Percentiles rank a stretch among this genome's conserved stretches.
Evolutionary conservation across 2,113 vertebrate genomes (phyloP).

Genomic region (Corynorhinus townsendii): DNA sequence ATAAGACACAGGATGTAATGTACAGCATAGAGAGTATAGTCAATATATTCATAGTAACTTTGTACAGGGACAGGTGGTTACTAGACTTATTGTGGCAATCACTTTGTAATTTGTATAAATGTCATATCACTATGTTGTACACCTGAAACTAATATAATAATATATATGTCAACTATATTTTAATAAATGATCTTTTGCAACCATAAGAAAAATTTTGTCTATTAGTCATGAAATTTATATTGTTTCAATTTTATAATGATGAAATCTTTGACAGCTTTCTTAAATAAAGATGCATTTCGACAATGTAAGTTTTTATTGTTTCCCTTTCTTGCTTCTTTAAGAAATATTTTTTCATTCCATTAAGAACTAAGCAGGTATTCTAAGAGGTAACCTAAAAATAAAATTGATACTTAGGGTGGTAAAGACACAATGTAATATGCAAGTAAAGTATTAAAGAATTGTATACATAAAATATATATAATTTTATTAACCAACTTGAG

Average conservation of each 20-base stretch:
- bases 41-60: not conserved
- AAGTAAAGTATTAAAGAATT: too few relatives aligned
- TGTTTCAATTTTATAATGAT: not conserved
- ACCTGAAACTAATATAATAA: not conserved
- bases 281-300: not conserved
- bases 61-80: not conserved
- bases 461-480: too few relatives aligned
- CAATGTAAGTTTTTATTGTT: not conserved
- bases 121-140: not conserved
- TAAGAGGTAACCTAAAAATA: not conserved
- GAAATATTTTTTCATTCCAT: not conserved
- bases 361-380: not conserved
- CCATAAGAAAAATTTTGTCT: not conserved
- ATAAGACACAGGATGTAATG: too few relatives aligned
- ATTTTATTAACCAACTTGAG: too few relatives aligned
- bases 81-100: not conserved
- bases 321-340: not conserved
- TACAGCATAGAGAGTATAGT: not conserved
- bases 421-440: too few relatives aligned
- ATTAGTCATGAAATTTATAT: not conserved
- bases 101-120: not conserved
- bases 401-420: not conserved
- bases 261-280: not conserved
- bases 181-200: not conserved
- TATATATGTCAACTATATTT: not conserved